Evolutionary conservation across 23 tunicate genomes (phyloP), one percentile per base, ranked within the genome.

Genomic region (Clavelina lepadiformis): DNA sequence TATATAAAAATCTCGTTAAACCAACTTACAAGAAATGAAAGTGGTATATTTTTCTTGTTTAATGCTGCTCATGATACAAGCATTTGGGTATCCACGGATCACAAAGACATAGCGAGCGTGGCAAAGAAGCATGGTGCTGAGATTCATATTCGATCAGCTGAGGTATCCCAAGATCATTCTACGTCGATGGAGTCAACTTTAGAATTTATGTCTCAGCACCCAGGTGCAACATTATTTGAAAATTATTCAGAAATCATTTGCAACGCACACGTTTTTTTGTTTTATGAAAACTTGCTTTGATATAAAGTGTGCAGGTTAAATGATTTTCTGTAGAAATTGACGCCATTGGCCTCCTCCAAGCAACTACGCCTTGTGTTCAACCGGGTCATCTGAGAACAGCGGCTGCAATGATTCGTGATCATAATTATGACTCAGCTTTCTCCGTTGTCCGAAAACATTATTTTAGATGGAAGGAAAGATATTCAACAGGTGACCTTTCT

Each of bases 71-170:
- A n/a, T 53, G 7, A 58, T 11, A 6, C 35, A 46, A 78, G 85
- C 45, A 15, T 78, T 0, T 78, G 76, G 85, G 85, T 78, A 6
- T 78, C 85, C n/a, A 78, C 85, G 19, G 85, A 78, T 57, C 76
- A 78, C 58, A 49, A 47, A 8, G 76, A 56, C 2, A 69, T 78
- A 15, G 85, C 85, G 18, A 47, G 32, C 58, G 76, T 57, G 22
- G 66, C 85, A n/a, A 31, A 30, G 33, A 33, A 69, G 25, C 35
- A 13, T 29, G 85, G 76, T 0, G 85, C 69, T 2, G 23, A 58
- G 15, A 58, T 78, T 29, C 85, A 78, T 46, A 11, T 76, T 46
- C 53, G 85, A 24, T 69, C 85, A 41, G 47, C 68, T n/a, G 76
- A 78, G 41, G 85, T 78, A 11, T 78, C 85, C 33, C n/a, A 58